phyloP scores from a whole-genome alignment of 2,113 vertebrate genomes.

The Macrotis lagotis region DNA sequence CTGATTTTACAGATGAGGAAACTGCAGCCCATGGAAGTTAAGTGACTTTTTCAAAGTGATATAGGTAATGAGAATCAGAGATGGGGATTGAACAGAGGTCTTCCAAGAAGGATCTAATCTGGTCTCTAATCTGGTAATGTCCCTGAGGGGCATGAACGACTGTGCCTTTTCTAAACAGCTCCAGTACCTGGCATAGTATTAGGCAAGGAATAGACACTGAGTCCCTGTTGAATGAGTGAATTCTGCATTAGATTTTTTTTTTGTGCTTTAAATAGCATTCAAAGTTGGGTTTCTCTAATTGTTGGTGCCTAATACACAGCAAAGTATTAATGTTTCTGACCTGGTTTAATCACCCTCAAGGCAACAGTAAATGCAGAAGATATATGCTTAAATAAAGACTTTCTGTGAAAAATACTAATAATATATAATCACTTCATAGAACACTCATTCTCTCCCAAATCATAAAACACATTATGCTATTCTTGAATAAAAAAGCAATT shows the following conservation, averaged over 20 bases:
- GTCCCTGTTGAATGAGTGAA: not conserved
- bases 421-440: not conserved
- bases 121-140: not conserved
- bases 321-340: not conserved
- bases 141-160: not conserved
- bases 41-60: not conserved
- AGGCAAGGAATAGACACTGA: not conserved
- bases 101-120: not conserved
- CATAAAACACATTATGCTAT: not conserved
- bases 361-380: not conserved
- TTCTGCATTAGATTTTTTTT: not conserved
- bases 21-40: not conserved
- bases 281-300: not conserved
- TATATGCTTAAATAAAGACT: not conserved
- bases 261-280: not conserved
- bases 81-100: not conserved
- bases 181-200: not conserved
- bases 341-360: not conserved
- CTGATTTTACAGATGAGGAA: conserved; percentile 11
- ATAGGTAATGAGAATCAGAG: not conserved
- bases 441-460: not conserved
- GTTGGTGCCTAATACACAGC: not conserved
- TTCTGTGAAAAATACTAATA: not conserved
- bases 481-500: not conserved
- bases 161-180: not conserved